Evolutionary conservation across 2,888 invertebrate species (phyloP).

Genomic region (Meteorus cinctellus): DNA sequence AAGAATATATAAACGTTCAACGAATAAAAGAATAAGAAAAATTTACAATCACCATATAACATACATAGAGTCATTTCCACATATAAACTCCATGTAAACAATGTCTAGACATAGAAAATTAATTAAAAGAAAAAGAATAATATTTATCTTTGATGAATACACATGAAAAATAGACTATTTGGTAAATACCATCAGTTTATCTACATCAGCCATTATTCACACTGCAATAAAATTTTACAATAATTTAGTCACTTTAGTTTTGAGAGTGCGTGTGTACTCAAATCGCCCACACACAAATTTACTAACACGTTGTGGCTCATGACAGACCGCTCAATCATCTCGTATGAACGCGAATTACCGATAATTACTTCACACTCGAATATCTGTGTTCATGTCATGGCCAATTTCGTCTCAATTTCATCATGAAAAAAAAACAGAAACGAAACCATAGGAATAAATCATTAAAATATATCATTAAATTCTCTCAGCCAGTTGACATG

Average conservation of each 20-base stretch:
- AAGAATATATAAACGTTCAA: too few relatives aligned
- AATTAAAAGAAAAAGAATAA: background rate
- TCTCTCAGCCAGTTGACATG: background rate
- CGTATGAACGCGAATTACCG: conserved; percentile 31
- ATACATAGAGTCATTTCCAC: background rate
- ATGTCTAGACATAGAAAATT: conserved; percentile 1
- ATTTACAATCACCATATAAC: background rate
- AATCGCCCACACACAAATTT: background rate
- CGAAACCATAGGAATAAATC: background rate
- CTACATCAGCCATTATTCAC: background rate
- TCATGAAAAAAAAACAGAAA: background rate
- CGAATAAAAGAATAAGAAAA: background rate
- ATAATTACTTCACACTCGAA: conserved; percentile 31
- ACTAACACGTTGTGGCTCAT: background rate
- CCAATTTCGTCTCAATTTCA: conserved; percentile 21
- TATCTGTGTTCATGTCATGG: conserved; percentile 20
- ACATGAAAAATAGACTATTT: background rate
- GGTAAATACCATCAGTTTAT: background rate
- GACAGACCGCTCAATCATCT: conserved; percentile 14
- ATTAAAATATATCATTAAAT: background rate
- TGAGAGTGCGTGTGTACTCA: conserved; percentile 23
- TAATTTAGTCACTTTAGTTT: conserved; percentile 8
- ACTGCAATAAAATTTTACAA: background rate
- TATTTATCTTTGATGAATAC: background rate
- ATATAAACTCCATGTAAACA: background rate